phyloP scores from a whole-genome alignment of 2,113 vertebrate species.

The Pitta sordida region DNA sequence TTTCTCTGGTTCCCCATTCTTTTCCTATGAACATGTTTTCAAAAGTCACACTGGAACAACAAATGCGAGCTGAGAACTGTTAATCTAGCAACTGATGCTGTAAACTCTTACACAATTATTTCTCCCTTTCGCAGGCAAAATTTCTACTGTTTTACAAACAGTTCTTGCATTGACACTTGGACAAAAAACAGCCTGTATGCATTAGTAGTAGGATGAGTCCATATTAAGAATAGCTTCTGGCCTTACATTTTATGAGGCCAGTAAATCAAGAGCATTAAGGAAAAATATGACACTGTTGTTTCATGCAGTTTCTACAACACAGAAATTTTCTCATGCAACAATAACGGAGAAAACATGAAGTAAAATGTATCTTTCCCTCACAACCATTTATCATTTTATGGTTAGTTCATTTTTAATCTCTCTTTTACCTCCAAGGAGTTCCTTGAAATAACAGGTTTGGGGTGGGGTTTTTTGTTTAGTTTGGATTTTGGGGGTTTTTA shows the following conservation, averaged over 20 bases:
- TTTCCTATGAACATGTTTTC: neutral
- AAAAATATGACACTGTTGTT: neutral
- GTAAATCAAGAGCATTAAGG: slow-evolving; percentile 11
- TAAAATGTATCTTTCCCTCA: neutral
- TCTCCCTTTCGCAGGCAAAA: neutral
- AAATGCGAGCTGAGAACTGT: neutral
- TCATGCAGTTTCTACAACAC: neutral
- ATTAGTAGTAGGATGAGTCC: neutral
- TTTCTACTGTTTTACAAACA: neutral
- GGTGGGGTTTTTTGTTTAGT: neutral
- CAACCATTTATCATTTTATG: neutral
- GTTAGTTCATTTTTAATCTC: neutral
- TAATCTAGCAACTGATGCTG: neutral
- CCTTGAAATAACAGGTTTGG: neutral
- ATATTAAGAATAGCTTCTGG: slow-evolving; percentile 30
- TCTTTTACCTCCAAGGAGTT: neutral
- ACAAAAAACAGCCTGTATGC: neutral
- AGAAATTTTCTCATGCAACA: neutral
- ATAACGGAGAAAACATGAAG: neutral
- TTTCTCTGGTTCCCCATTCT: neutral
- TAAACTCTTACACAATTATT: neutral
- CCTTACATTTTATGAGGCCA: slow-evolving; percentile 2
- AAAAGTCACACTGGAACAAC: neutral
- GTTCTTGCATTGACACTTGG: neutral
- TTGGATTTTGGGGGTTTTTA: no score